Percentiles rank a stretch among this genome's conserved stretches.
phyloP scores from a whole-genome alignment of 2,797 vertebrate species.

The Channa striata region DNA sequence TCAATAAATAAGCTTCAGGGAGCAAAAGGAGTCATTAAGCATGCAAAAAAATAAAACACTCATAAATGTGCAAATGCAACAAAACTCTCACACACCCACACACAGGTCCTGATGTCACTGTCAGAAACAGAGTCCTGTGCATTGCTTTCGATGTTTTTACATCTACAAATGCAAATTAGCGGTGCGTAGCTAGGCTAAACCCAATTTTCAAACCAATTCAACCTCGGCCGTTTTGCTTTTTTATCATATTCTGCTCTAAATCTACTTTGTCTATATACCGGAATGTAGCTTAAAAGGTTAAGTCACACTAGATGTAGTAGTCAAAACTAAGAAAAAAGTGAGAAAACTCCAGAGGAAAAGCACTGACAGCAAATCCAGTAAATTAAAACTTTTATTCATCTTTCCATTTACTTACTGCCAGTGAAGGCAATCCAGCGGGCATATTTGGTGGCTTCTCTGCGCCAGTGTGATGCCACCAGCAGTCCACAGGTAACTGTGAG shows the following conservation, averaged over 20 bases:
- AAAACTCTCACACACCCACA: neutral
- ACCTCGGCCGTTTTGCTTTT: neutral
- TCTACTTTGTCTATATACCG: neutral
- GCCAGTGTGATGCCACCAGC: constrained; percentile 98
- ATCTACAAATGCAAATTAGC: constrained; percentile 22
- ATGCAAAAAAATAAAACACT: constrained; percentile 22
- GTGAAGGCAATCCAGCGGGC: constrained; percentile 85
- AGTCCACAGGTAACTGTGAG: constrained; percentile 99
- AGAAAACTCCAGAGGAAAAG: constrained; percentile 7
- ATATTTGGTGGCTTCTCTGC: constrained; percentile 97
- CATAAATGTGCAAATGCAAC: constrained; percentile 33
- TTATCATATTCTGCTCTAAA: constrained; percentile 2
- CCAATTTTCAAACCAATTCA: constrained; percentile 4
- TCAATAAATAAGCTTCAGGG: constrained; percentile 53
- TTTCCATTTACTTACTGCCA: constrained; percentile 76
- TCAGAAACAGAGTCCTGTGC: constrained; percentile 18
- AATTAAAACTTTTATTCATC: neutral
- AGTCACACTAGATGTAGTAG: constrained; percentile 20
- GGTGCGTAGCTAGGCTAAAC: constrained; percentile 9
- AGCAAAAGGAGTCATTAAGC: constrained; percentile 12
- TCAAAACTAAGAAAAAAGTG: constrained; percentile 22
- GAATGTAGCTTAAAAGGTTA: constrained; percentile 23
- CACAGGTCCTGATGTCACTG: constrained; percentile 2
- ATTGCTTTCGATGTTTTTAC: neutral
- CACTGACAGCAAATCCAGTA: neutral